A percentile compares a stretch with the other conserved stretches of the same genome.
phyloP scores from a whole-genome alignment of 2,888 invertebrate species.

The Aplocera efformata region DNA sequence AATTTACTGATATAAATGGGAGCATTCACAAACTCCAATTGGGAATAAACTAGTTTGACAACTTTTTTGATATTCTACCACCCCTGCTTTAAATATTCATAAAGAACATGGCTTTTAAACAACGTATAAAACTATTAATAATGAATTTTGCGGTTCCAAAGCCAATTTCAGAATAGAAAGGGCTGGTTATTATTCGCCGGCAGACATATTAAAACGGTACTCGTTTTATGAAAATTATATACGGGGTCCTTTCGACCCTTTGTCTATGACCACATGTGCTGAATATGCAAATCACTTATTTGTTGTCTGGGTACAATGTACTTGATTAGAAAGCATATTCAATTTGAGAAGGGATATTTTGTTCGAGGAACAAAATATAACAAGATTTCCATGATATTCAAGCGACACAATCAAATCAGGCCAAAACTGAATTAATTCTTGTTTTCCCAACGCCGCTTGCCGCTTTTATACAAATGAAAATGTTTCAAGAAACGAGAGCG shows the following conservation, averaged over 20 bases:
- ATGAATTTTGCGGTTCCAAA: conserved; percentile 47
- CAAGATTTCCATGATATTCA: conserved; percentile 1
- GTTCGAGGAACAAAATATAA: neutral
- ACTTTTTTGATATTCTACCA: conserved; percentile 4
- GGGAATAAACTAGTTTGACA: conserved; percentile 4
- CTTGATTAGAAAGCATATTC: conserved; percentile 44
- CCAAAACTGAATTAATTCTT: conserved; percentile 13
- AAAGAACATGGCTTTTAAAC: conserved; percentile 10
- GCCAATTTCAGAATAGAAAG: conserved; percentile 69
- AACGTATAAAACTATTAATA: conserved; percentile 36
- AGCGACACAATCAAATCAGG: conserved; percentile 9
- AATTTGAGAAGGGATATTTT: conserved; percentile 1
- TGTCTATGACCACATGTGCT: conserved; percentile 76
- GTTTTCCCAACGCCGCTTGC: conserved; percentile 14
- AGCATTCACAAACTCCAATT: conserved; percentile 1
- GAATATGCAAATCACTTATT: conserved; percentile 76
- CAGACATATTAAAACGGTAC: conserved; percentile 72
- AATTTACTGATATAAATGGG: too few species aligned
- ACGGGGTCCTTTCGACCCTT: conserved; percentile 66
- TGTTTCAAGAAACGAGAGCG: conserved; percentile 21
- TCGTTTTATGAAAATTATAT: conserved; percentile 79
- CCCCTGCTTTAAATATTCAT: conserved; percentile 10
- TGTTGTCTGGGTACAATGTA: conserved; percentile 58
- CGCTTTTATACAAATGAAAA: conserved; percentile 24
- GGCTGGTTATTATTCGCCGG: conserved; percentile 67